Evolutionary conservation across 1,140 invertebrate genomes (phyloP).

Genomic region (Drosophila pallidifrons): DNA sequence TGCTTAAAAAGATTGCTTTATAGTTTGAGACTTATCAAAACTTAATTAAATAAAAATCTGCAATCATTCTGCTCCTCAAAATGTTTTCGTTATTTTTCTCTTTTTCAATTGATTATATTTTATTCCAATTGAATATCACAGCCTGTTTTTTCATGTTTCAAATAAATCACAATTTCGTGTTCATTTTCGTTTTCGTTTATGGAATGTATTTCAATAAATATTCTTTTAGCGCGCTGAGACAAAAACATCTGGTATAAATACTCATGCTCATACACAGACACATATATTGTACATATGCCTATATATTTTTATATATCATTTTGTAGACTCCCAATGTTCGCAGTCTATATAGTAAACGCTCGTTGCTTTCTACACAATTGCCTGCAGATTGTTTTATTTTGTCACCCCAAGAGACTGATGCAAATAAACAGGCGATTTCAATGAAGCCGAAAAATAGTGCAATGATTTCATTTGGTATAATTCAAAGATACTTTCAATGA

Average conservation of each 20-base stretch:
- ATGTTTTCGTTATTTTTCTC: too few relatives aligned
- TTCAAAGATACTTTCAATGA: too few relatives aligned
- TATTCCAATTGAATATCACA: too few relatives aligned
- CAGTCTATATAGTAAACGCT: not conserved
- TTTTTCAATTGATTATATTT: too few relatives aligned
- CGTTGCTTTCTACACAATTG: not conserved
- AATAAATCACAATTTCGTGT: not conserved
- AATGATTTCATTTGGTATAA: not conserved
- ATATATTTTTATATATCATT: slow-evolving; percentile 11
- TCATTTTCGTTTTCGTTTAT: slow-evolving; percentile 20
- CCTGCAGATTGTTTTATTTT: not conserved
- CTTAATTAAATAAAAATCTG: too few relatives aligned
- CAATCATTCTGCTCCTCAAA: too few relatives aligned
- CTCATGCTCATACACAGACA: not conserved
- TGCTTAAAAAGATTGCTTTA: too few relatives aligned
- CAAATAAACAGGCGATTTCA: not conserved
- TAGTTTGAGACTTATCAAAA: too few relatives aligned
- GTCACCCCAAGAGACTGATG: not conserved
- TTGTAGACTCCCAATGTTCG: not conserved
- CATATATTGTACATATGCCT: slow-evolving; percentile 2
- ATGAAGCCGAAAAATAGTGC: not conserved
- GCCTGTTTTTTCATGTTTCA: too few relatives aligned
- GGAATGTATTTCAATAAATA: slow-evolving; percentile 27
- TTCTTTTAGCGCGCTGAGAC: not conserved
- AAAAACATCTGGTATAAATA: slow-evolving; percentile 35